Conservation (phyloP, 2,113 vertebrate genomes). For the Uropsilus gracilis region DNA sequence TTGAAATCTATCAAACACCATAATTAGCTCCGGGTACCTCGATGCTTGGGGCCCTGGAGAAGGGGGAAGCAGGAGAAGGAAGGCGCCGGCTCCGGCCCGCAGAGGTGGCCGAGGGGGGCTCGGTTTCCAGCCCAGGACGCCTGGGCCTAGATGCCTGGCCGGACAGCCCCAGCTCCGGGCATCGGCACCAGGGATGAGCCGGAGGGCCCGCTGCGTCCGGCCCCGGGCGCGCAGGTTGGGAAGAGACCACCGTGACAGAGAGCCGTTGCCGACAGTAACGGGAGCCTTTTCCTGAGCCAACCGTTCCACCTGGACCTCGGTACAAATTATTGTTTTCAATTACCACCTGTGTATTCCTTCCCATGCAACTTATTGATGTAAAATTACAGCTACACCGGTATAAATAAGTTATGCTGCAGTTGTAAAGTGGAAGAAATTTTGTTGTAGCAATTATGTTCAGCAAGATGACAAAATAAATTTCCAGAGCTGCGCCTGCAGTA, state of each 20-base stretch:
- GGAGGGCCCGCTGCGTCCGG: no score
- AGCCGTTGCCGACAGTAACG: conserved; percentile 63
- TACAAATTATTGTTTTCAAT: conserved; percentile 91
- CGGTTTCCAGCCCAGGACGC: accelerated
- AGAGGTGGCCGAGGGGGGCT: accelerated
- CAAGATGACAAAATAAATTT: conserved; percentile 94
- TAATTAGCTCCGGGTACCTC: conserved; percentile 75
- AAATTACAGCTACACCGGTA: conserved; percentile 90
- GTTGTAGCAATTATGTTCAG: conserved; percentile 93
- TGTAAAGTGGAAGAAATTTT: conserved; percentile 92
- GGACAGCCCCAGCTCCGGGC: background rate
- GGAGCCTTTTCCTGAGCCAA: conserved; percentile 83
- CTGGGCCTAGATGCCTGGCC: background rate
- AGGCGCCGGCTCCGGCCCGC: background rate
- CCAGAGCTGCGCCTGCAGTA: conserved; percentile 90
- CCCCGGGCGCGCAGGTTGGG: background rate
- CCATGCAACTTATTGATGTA: conserved; percentile 92
- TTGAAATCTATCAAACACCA: conserved; percentile 86
- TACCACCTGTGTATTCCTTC: conserved; percentile 91
- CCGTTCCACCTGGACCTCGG: conserved; percentile 88
- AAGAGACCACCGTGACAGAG: conserved; percentile 41
- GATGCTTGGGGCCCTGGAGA: conserved; percentile 33
- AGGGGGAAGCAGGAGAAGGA: background rate
- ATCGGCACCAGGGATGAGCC: conserved; percentile 13
- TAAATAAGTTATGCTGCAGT: conserved; percentile 92